Evolutionary conservation across 2,113 vertebrate genomes (phyloP).

Genomic region (Misgurnus anguillicaudatus): DNA sequence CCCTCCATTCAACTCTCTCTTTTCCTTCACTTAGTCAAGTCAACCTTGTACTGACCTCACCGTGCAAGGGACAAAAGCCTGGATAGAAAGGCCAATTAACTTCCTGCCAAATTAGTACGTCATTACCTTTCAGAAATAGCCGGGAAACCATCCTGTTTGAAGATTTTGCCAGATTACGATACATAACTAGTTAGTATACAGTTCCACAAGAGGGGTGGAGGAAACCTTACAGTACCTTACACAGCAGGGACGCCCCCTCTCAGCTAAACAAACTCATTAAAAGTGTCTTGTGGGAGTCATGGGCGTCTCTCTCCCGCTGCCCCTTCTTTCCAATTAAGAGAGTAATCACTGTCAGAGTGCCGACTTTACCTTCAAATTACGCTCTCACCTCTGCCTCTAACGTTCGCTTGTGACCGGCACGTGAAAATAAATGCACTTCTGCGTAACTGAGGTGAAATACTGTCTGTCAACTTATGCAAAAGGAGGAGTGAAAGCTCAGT

Average conservation of each 20-base stretch:
- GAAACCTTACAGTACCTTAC: conserved; percentile 25
- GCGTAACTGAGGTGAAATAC: conserved; percentile 59
- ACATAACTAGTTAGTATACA: conserved; percentile 43
- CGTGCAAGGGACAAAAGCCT: not conserved
- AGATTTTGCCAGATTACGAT: conserved; percentile 21
- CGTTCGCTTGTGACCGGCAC: conserved; percentile 35
- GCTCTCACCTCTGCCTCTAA: conserved; percentile 65
- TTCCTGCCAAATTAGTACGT: not conserved
- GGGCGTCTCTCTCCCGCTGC: conserved; percentile 48
- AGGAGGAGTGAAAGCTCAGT: conserved; percentile 44
- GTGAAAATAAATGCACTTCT: conserved; percentile 44
- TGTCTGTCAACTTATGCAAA: conserved; percentile 72
- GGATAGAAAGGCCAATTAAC: not conserved
- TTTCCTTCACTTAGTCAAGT: conserved; percentile 54
- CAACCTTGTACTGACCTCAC: conserved; percentile 35
- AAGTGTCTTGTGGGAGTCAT: conserved; percentile 44
- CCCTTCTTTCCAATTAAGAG: conserved; percentile 55
- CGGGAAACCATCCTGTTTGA: not conserved
- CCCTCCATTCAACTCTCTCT: conserved; percentile 46
- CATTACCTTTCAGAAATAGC: conserved; percentile 6
- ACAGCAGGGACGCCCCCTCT: conserved; percentile 22
- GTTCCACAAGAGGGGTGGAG: conserved; percentile 19
- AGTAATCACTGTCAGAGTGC: conserved; percentile 58
- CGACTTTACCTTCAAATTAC: conserved; percentile 52
- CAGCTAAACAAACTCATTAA: conserved; percentile 57